These are phyloP conservation scores for Sphaeramia orbicularis DNA, from an alignment of 2,797 vertebrate genomes.

Conservation along the genomic window DNA sequence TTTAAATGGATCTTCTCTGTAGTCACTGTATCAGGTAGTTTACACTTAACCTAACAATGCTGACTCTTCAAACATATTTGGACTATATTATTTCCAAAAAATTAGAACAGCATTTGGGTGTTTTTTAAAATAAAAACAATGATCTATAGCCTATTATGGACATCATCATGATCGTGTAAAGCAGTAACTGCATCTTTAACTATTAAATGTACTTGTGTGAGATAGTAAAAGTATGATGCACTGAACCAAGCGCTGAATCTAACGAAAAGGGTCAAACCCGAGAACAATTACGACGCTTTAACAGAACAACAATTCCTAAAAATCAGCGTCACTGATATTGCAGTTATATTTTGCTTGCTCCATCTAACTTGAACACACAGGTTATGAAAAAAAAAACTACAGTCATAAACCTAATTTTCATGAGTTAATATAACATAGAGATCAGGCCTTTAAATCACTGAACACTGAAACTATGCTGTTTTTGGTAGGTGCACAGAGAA, in stretches of 20 bases:
- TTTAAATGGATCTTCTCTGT: neutral
- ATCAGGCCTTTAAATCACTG: neutral
- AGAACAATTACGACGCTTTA: slow-evolving; percentile 2
- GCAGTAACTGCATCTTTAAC: neutral
- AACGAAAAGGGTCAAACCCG: neutral
- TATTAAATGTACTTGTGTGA: neutral
- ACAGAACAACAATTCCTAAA: neutral
- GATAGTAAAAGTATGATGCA: neutral
- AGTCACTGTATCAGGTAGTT: neutral
- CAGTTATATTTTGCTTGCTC: neutral
- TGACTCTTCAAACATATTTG: neutral
- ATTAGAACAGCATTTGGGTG: neutral
- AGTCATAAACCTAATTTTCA: neutral
- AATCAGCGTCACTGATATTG: neutral
- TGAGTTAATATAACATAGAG: neutral
- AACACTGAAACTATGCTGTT: neutral
- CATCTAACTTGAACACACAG: neutral
- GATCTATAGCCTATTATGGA: neutral
- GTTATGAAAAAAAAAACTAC: neutral
- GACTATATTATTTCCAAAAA: neutral
- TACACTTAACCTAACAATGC: neutral
- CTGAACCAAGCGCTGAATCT: slow-evolving; percentile 3
- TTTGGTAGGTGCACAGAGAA: neutral
- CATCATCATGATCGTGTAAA: neutral
- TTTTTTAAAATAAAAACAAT: slow-evolving; percentile 1